A percentile compares a stretch with the other conserved stretches of the same genome.
phyloP scores from a whole-genome alignment of 2,797 vertebrate species.

The Mycteria americana region DNA sequence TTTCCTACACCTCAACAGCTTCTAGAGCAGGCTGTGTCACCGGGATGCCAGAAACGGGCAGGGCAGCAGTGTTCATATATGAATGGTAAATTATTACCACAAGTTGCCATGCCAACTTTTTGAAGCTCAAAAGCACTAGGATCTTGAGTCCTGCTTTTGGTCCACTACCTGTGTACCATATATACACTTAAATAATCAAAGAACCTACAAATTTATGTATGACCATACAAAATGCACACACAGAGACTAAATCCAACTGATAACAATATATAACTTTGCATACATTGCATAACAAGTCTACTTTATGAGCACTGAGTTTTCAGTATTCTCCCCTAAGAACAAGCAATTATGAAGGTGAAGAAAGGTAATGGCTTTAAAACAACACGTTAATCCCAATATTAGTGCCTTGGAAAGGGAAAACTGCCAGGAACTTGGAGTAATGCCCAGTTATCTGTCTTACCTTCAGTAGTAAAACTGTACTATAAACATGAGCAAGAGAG shows the following conservation, averaged over 20 bases:
- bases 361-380: conserved; percentile 68
- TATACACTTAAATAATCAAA: neutral
- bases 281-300: neutral
- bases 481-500: conserved; percentile 60
- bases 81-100: rapidly evolving
- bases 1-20: too few relatives aligned
- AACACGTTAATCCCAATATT: conserved; percentile 69
- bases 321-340: conserved; percentile 31
- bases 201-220: rapidly evolving
- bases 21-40: neutral
- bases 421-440: conserved; percentile 64
- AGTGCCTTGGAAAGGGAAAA: conserved; percentile 68
- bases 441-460: conserved; percentile 69
- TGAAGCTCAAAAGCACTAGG: neutral
- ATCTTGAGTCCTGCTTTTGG: neutral
- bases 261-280: neutral
- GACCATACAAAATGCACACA: rapidly evolving
- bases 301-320: neutral
- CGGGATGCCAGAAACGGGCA: rapidly evolving
- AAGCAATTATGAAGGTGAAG: conserved; percentile 65
- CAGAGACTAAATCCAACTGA: neutral
- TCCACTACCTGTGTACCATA: rapidly evolving
- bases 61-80: rapidly evolving
- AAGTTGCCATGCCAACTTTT: too few relatives aligned
- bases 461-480: conserved; percentile 64